These are phyloP conservation scores for Rhabdomys dilectus DNA, from an alignment of 2,113 vertebrate genomes.

Conservation along the genomic window DNA sequence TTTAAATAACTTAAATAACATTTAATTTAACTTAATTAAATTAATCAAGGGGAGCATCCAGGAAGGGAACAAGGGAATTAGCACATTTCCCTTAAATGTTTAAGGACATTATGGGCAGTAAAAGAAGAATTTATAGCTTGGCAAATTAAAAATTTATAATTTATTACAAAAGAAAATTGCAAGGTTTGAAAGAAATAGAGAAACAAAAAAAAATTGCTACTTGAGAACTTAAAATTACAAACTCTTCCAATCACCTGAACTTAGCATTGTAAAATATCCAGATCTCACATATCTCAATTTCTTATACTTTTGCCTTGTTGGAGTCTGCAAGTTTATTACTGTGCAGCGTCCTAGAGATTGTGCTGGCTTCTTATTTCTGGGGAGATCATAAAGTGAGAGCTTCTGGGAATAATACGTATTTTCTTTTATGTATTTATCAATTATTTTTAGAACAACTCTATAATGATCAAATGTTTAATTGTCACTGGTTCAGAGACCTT, in stretches of 20 bases:
- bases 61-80: not conserved
- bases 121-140: not conserved
- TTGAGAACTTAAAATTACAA: constrained; percentile 26
- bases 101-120: not conserved
- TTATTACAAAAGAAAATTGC: not conserved
- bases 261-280: constrained; percentile 13
- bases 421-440: not conserved
- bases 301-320: not conserved
- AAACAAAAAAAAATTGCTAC: not conserved
- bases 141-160: not conserved
- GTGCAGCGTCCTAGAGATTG: not conserved
- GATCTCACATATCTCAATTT: not conserved
- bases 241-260: not conserved
- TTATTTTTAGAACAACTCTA: not conserved
- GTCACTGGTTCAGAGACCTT: not conserved
- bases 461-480: not conserved
- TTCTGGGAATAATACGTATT: not conserved
- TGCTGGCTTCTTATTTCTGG: not conserved
- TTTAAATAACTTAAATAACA: not conserved
- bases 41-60: not conserved
- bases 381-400: not conserved
- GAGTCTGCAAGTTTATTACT: not conserved
- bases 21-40: no score
- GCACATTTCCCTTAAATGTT: not conserved
- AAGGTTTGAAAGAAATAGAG: not conserved